Evolutionary conservation across 2,888 invertebrate species (phyloP).

Genomic region (Byasa hedistus): DNA sequence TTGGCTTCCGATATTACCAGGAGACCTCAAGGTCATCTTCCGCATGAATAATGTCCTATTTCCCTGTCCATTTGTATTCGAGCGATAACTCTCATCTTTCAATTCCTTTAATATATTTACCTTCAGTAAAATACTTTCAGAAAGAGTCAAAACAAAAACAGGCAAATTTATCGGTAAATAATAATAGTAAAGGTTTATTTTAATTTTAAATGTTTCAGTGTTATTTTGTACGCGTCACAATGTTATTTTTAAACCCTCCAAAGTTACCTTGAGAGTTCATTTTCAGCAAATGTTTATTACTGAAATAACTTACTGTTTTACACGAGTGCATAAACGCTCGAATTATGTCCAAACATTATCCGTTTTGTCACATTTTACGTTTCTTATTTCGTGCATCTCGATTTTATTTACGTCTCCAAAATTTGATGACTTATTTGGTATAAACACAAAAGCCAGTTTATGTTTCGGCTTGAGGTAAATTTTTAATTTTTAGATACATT

Average conservation of each 20-base stretch:
- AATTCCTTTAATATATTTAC: neutral
- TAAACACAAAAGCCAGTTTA: neutral
- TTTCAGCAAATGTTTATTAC: conserved; percentile 11
- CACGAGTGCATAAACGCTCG: conserved; percentile 8
- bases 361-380: conserved; percentile 4
- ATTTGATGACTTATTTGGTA: neutral
- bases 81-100: neutral
- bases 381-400: neutral
- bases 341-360: conserved; percentile 16
- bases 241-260: conserved; percentile 3
- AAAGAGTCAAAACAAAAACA: too few relatives aligned
- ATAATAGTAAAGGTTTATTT: too few relatives aligned
- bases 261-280: conserved; percentile 19
- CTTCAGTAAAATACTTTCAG: too few relatives aligned
- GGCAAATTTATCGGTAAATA: too few relatives aligned
- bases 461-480: too few relatives aligned
- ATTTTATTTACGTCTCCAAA: neutral
- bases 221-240: too few relatives aligned
- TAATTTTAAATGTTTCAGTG: too few relatives aligned
- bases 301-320: conserved; percentile 14
- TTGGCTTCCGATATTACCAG: conserved; percentile 44
- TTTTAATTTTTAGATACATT: too few relatives aligned
- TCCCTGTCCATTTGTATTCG: conserved; percentile 12
- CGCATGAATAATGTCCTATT: conserved; percentile 32
- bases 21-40: conserved; percentile 47